Conservation (phyloP, 1,140 invertebrate genomes). For the Arctopsyche grandis region DNA sequence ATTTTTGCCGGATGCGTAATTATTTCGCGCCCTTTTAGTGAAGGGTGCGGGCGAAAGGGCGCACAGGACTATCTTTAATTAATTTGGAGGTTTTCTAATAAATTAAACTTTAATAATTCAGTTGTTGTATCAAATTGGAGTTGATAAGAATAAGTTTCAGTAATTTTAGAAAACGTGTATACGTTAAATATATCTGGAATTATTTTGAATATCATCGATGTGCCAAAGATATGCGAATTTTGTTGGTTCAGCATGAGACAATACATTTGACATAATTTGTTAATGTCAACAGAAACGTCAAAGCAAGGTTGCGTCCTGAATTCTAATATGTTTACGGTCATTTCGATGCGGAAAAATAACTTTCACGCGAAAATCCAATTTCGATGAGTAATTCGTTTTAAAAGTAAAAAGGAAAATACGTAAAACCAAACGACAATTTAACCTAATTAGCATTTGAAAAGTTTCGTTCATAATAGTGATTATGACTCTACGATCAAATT, state of each 20-base stretch:
- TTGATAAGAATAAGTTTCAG: no score
- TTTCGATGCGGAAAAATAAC: conserved; percentile 9
- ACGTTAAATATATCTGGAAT: no score
- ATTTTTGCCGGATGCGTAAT: not conserved
- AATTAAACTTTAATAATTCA: no score
- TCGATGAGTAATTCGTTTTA: conserved; percentile 1
- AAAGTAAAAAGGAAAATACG: not conserved
- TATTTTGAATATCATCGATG: no score
- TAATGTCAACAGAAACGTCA: conserved; percentile 16
- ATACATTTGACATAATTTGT: conserved; percentile 13
- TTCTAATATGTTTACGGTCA: conserved; percentile 1
- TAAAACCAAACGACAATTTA: no score
- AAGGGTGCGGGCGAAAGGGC: not conserved
- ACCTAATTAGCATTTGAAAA: no score
- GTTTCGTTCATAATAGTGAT: no score
- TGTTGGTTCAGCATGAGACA: not conserved
- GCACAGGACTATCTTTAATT: not conserved
- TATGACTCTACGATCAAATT: no score
- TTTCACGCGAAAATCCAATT: conserved; percentile 26
- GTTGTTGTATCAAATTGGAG: no score
- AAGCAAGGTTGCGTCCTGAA: conserved; percentile 11
- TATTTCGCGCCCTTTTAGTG: not conserved
- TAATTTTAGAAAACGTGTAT: no score
- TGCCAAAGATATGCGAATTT: not conserved
- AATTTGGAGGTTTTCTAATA: not conserved